Evolutionary conservation across 1,140 invertebrate species (phyloP), one percentile per base, ranked within the genome.

Genomic region (Drosophila obscura): DNA sequence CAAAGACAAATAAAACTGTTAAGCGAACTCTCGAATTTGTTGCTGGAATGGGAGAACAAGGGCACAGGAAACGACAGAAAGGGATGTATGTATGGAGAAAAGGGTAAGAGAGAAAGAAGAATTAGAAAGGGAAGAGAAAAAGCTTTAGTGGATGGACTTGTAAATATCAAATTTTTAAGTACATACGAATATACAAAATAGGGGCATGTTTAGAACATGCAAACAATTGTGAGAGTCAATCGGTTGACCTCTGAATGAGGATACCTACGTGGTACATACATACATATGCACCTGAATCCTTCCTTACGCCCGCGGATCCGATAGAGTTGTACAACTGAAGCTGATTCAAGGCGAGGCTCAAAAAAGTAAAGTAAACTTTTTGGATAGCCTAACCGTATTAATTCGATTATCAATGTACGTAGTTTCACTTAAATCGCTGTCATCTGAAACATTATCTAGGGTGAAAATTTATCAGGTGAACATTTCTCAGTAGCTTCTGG

Each of bases 101-200:
- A 24, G 16, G 43, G 24, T 4, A 49, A 19, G 28, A 6, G 9
- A 6, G n/a, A 28, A 16, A 6, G 8, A 24, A 28, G 48, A 31
- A 8, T 4, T n/a, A 28, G 26, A 28, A 24, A 9, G 13, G n/a
- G 5, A 24, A 19, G 16, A 15, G 22, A 1, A 41, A 13, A 5
- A 19, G 15, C 39, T 43, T 13, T 46, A 16, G 45, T 53, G 7
- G 64, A 83, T 73, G 81, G 81, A 73, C 81, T 77, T 84, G 80
- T 85, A 80, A 84, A 84, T 85, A 85, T 84, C 81, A 85, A 84
- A 84, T 84, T 84, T 80, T 73, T 84, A 84, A 84, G 85, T 85
- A 85, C 64, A 57, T 1, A 39, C 35, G 4, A 39, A 13, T 84
- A 74, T 76, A 81, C 72, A 72, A 85, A 87, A 81, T 84, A 84